Conservation (phyloP, 1,140 invertebrate genomes). For the Drosophila orosa region DNA sequence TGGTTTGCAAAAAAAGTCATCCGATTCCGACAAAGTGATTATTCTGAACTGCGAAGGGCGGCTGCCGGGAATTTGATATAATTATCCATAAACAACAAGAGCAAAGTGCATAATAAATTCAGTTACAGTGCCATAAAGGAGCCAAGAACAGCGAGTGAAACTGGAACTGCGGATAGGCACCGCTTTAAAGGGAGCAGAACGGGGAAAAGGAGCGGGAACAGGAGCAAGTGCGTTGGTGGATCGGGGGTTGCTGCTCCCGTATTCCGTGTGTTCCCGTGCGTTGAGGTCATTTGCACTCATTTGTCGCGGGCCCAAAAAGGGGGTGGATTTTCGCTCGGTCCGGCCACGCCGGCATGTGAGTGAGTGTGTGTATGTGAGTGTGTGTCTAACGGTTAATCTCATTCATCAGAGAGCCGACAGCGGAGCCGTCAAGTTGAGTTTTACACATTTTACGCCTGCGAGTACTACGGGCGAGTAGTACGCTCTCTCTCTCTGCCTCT, state of each 20-base stretch:
- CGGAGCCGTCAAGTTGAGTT: constrained; percentile 60
- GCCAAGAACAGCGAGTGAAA: constrained; percentile 66
- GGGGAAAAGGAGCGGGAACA: constrained; percentile 9
- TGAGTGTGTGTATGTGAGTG: constrained; percentile 26
- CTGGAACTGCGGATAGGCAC: constrained; percentile 17
- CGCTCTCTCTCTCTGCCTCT: constrained; percentile 17
- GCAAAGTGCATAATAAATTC: constrained; percentile 52
- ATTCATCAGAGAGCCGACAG: constrained; percentile 74
- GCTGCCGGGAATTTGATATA: neutral
- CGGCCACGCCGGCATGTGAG: constrained; percentile 33
- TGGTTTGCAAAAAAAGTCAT: constrained; percentile 12
- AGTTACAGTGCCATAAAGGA: constrained; percentile 28
- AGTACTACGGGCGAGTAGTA: constrained; percentile 66
- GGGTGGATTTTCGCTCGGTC: constrained; percentile 65
- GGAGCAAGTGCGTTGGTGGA: constrained; percentile 60
- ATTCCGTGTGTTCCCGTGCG: constrained; percentile 31
- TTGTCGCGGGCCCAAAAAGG: constrained; percentile 58
- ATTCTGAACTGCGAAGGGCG: neutral
- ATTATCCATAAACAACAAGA: constrained; percentile 23
- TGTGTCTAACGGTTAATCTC: constrained; percentile 72
- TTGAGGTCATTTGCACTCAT: constrained; percentile 56
- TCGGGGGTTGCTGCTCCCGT: constrained; percentile 56
- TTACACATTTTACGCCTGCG: constrained; percentile 78
- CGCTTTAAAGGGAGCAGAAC: constrained; percentile 33
- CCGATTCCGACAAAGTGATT: constrained; percentile 1